Percentiles rank a stretch among this genome's conserved stretches.
These are phyloP conservation scores for Octopus bimaculoides DNA, from an alignment of 1,140 invertebrate genomes.

Conservation along the genomic window DNA sequence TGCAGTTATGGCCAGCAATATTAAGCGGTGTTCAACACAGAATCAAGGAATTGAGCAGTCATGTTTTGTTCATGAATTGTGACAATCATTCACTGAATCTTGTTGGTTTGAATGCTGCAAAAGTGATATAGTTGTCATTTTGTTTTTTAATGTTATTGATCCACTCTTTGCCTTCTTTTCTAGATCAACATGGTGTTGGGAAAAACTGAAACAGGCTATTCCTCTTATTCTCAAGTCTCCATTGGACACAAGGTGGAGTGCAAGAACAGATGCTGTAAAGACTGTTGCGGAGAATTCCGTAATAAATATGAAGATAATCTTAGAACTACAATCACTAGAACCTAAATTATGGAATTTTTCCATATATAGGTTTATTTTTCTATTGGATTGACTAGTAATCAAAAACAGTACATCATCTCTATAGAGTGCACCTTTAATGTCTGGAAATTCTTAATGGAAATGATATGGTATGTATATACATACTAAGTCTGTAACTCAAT, in stretches of 20 bases:
- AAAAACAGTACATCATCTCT: too few species aligned
- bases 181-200: not conserved
- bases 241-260: conserved; percentile 3
- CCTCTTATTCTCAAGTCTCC: conserved; percentile 7
- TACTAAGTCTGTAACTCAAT: too few species aligned
- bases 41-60: not conserved
- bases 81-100: conserved; percentile 4
- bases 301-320: too few species aligned
- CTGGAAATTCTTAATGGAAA: too few species aligned
- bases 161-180: not conserved
- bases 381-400: too few species aligned
- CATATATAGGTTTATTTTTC: too few species aligned
- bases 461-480: too few species aligned
- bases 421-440: too few species aligned
- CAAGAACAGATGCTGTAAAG: conserved; percentile 7
- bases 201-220: conserved; percentile 7
- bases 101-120: conserved; percentile 3
- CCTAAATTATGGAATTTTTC: too few species aligned
- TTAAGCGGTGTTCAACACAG: not conserved
- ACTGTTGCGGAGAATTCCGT: too few species aligned
- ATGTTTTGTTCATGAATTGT: not conserved
- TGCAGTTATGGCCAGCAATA: not conserved
- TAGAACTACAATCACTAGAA: too few species aligned
- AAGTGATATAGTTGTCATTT: not conserved
- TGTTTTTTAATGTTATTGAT: conserved; percentile 8